Evolutionary conservation across 2,113 vertebrate species (phyloP).

Genomic region (Paedocypris sp.): DNA sequence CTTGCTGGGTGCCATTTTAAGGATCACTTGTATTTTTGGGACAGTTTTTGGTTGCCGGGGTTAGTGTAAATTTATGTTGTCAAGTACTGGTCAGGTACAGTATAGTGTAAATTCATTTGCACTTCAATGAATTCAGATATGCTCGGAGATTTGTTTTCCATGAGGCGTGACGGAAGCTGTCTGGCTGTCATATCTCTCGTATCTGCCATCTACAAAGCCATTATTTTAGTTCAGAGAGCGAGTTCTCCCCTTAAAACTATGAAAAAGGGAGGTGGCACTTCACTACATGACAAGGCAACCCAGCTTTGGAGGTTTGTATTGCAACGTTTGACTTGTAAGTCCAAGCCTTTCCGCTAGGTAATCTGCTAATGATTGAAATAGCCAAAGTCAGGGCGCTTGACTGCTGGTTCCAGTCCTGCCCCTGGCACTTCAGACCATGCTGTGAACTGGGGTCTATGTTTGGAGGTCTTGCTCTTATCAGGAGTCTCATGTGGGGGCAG

Average conservation of each 20-base stretch:
- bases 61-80: too few relatives aligned
- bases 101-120: too few relatives aligned
- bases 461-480: conserved; percentile 41
- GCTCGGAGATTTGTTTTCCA: not conserved
- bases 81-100: too few relatives aligned
- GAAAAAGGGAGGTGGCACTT: conserved; percentile 2
- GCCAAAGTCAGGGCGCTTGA: not conserved
- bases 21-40: too few relatives aligned
- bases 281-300: not conserved
- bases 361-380: not conserved
- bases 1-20: too few relatives aligned
- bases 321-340: conserved; percentile 30
- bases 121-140: not conserved
- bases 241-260: conserved; percentile 6
- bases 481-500: conserved; percentile 39
- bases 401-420: not conserved
- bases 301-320: conserved; percentile 34
- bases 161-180: conserved; percentile 5
- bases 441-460: conserved; percentile 46
- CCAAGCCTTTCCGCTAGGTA: conserved; percentile 3
- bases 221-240: conserved; percentile 38
- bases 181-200: not conserved
- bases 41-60: too few relatives aligned
- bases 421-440: conserved; percentile 44
- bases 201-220: conserved; percentile 32